A percentile compares a stretch with the other conserved stretches of the same genome.
Evolutionary conservation across 2,113 vertebrate species (phyloP).

Genomic region (Cyphomyrus plagiostoma): DNA sequence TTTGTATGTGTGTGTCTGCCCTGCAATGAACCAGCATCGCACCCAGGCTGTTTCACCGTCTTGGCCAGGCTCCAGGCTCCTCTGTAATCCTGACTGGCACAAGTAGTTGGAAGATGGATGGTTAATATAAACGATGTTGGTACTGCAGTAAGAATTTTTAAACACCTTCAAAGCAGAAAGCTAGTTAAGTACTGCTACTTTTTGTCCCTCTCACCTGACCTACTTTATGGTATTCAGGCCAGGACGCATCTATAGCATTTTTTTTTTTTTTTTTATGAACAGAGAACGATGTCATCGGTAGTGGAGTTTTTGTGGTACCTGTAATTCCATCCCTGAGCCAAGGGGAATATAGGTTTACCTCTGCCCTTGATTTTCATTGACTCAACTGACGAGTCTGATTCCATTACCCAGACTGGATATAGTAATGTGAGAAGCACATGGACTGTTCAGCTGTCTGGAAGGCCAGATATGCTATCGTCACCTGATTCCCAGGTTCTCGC

Average conservation of each 20-base stretch:
- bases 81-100: neutral
- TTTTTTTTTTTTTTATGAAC: neutral
- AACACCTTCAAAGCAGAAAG: neutral
- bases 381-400: neutral
- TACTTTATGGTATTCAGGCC: neutral
- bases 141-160: neutral
- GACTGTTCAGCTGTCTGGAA: neutral
- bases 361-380: neutral
- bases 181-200: neutral
- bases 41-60: neutral
- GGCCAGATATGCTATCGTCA: neutral
- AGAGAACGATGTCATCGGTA: neutral
- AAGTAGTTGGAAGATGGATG: neutral
- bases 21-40: neutral
- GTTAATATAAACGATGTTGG: neutral
- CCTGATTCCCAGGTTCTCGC: neutral
- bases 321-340: constrained; percentile 5
- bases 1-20: neutral
- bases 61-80: neutral
- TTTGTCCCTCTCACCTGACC: neutral
- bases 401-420: neutral
- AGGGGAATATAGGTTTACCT: constrained; percentile 12
- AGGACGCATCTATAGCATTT: neutral
- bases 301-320: neutral
- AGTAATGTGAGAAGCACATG: neutral